Evolutionary conservation across 2,113 vertebrate genomes (phyloP), one percentile per base, ranked within the genome.

Genomic region (Silurus glanis): DNA sequence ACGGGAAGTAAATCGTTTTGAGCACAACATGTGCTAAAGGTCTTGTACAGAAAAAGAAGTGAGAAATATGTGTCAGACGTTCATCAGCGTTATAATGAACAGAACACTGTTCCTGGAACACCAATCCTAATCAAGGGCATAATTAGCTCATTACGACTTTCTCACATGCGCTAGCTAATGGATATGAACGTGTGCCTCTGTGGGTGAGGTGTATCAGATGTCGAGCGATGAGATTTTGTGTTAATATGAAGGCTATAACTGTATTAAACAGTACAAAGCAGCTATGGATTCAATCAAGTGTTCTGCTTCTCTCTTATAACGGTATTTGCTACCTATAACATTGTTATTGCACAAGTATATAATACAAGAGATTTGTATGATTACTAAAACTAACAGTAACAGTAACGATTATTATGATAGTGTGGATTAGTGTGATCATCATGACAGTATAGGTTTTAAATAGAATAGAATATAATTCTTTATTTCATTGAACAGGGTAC

Each of bases 121-220:
- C 19, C 53, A 56, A 51, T 16, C 64, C 64, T 66, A 88, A 80
- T 86, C 84, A 86, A 49, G 51, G 14, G 7, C 84, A 47, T 64
- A 51, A 83, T 67, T 74, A 61, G 45, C 72, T 83, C 69, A 45
- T 78, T 45, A 55, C n/a, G 8, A 37, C 45, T 81, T 84, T 74
- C 58, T 55, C 56, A 19, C 0, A 0, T n/a, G 9, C 62, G n/a
- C 37, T 51, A 16, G 19, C 80, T 86, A 23, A 85, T 85, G 64
- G 83, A 64, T 83, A 83, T 61, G 86, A 55, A 64, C 49, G 37
- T 51, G 23, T 37, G 9, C 17, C 66, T 81, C 83, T 59, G 19
- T n/a, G 37, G 56, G 56, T 83, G 17, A 23, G 19, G 10, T 61
- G 56, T 2, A 55, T 71, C 45, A 21, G 13, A 64, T 81, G 5